Evolutionary conservation across 2,888 invertebrate species (phyloP).

Genomic region (Nemapogon koenigi): DNA sequence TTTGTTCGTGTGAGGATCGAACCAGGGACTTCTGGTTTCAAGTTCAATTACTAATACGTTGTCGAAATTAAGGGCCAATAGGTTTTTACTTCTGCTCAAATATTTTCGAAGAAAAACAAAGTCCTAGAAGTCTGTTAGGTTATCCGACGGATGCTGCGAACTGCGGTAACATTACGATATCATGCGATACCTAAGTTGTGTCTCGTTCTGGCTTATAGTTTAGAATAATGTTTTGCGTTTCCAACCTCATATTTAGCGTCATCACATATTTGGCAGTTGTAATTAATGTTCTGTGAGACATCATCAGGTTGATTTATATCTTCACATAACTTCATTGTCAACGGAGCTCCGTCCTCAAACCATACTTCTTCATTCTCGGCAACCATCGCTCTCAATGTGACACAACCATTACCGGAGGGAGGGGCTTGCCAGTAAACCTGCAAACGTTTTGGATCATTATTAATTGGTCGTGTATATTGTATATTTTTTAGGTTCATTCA

Average conservation of each 20-base stretch:
- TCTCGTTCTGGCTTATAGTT: no score
- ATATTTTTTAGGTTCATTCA: background rate
- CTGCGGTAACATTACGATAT: no score
- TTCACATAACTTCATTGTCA: conserved; percentile 40
- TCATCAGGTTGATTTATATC: conserved; percentile 50
- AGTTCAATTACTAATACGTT: no score
- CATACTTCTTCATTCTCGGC: conserved; percentile 41
- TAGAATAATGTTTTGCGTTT: no score
- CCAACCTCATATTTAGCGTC: conserved; percentile 53
- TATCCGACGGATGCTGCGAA: no score
- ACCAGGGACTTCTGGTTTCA: no score
- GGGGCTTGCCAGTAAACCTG: conserved; percentile 56
- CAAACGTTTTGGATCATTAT: background rate
- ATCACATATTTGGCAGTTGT: conserved; percentile 43
- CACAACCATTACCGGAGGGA: conserved; percentile 41
- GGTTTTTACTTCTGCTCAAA: no score
- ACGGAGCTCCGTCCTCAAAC: conserved; percentile 45
- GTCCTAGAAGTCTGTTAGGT: no score
- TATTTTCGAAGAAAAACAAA: no score
- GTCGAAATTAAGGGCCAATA: no score
- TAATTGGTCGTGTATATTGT: background rate
- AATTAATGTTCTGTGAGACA: conserved; percentile 37
- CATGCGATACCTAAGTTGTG: no score
- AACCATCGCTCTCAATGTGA: conserved; percentile 48
- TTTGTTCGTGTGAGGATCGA: no score